These are phyloP conservation scores for Melanotus villosus DNA, from an alignment of 2,888 invertebrate genomes.

Conservation along the genomic window DNA sequence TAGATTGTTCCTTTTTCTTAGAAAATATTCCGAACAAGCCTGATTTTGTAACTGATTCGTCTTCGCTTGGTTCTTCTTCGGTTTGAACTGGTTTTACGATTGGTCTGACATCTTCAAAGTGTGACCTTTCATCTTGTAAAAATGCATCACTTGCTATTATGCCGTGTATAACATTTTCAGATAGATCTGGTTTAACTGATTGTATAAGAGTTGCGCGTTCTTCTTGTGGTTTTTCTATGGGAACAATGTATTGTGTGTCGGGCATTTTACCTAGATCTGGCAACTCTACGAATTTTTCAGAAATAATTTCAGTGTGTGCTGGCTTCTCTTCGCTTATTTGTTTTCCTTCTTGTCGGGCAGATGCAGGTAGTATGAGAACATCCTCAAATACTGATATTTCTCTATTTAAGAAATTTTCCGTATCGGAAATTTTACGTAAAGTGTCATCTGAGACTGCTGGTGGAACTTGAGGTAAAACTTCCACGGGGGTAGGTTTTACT, in stretches of 20 bases:
- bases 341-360: background rate
- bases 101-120: conserved; percentile 41
- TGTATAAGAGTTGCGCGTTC: background rate
- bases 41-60: conserved; percentile 15
- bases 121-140: conserved; percentile 29
- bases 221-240: conserved; percentile 3
- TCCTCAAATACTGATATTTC: conserved; percentile 51
- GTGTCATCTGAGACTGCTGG: conserved; percentile 32
- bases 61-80: conserved; percentile 12
- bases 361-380: conserved; percentile 20
- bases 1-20: conserved; percentile 28
- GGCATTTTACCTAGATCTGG: background rate
- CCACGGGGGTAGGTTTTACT: background rate
- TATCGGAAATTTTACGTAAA: conserved; percentile 30
- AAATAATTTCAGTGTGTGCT: background rate
- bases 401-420: conserved; percentile 47
- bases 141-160: background rate
- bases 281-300: background rate
- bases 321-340: background rate
- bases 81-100: background rate
- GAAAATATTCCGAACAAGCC: conserved; percentile 37
- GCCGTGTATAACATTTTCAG: background rate
- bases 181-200: background rate
- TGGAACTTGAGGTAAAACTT: conserved; percentile 18
- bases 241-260: background rate